These are phyloP conservation scores for Carapus acus DNA, from an alignment of 2,797 vertebrate species.

Conservation along the genomic window DNA sequence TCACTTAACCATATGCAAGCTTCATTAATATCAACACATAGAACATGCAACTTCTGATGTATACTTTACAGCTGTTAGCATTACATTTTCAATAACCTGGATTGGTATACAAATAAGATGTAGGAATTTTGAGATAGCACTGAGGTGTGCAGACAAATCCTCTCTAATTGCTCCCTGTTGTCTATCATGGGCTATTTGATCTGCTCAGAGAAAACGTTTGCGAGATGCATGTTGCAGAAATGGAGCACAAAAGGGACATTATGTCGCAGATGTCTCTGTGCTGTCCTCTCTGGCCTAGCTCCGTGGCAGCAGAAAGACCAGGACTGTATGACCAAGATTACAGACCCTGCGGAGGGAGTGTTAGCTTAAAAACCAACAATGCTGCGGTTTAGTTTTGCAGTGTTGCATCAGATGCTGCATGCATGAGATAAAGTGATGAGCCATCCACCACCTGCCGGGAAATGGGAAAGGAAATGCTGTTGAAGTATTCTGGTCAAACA, in stretches of 20 bases:
- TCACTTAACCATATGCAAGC: too few species aligned
- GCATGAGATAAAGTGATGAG: slow-evolving; percentile 19
- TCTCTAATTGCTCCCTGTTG: slow-evolving; percentile 41
- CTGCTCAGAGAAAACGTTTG: slow-evolving; percentile 52
- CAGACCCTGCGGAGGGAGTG: slow-evolving; percentile 26
- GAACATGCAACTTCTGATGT: too few species aligned
- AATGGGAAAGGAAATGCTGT: too few species aligned
- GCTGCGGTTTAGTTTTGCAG: slow-evolving; percentile 22
- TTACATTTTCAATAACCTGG: too few species aligned
- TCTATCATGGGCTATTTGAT: slow-evolving; percentile 40
- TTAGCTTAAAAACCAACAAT: slow-evolving; percentile 27
- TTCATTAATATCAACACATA: too few species aligned
- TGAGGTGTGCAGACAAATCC: slow-evolving; percentile 52
- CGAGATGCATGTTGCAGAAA: slow-evolving; percentile 51
- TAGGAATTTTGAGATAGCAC: slow-evolving; percentile 17
- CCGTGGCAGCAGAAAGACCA: slow-evolving; percentile 52
- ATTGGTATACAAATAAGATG: too few species aligned
- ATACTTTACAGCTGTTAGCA: too few species aligned
- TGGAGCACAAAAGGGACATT: slow-evolving; percentile 68
- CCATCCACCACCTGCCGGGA: too few species aligned
- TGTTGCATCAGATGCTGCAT: slow-evolving; percentile 27
- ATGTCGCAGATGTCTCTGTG: slow-evolving; percentile 51
- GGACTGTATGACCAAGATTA: slow-evolving; percentile 52
- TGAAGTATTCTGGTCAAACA: too few species aligned
- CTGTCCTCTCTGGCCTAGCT: slow-evolving; percentile 38